Evolutionary conservation across 2,113 vertebrate genomes (phyloP), one percentile per base, ranked within the genome.

Genomic region (Antennarius striatus): DNA sequence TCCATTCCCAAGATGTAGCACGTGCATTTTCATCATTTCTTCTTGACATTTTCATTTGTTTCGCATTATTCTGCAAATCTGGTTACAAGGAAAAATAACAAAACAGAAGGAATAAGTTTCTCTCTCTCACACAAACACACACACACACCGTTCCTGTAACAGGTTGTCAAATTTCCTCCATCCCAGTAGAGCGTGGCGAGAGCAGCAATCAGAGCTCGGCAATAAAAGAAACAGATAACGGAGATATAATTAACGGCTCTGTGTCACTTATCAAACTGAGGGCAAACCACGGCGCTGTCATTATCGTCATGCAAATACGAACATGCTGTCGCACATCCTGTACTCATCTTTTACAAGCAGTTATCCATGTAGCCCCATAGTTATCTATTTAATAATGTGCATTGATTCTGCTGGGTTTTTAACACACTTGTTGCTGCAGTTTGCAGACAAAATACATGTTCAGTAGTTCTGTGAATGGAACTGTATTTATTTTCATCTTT

Each of bases 151-250:
- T 68, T 72, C 72, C 10, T 9, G 51, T 63, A 11, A 59, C 85
- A 77, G 77, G 79, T 79, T 81, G 87, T 83, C 82, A 78, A n/a
- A 73, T 73, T 69, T 56, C 75, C 75, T 75, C 13, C 57, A 22
- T 71, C 61, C 43, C 48, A 46, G 71, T 17, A 45, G 11, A 4
- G 39, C 80, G 0, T 77, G 73, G 82, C 71, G 13, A 77, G 84
- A 77, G 62, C 73, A 28, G 68, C 79, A 80, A 77, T 83, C 63
- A 67, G 55, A 68, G 61, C 66, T 2, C 40, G 45, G 81, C 68
- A 69, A 66, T 39, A 42, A 56, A 63, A 68, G 64, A 67, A 73
- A 71, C 52, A 17, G 72, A 75, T 56, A 75, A 82, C 81, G 65
- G 48, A 50, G 73, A 66, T 66, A 72, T 86, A 86, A 85, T 88